Evolutionary conservation across 2,888 invertebrate genomes (phyloP).

Genomic region (Beris morrisii): DNA sequence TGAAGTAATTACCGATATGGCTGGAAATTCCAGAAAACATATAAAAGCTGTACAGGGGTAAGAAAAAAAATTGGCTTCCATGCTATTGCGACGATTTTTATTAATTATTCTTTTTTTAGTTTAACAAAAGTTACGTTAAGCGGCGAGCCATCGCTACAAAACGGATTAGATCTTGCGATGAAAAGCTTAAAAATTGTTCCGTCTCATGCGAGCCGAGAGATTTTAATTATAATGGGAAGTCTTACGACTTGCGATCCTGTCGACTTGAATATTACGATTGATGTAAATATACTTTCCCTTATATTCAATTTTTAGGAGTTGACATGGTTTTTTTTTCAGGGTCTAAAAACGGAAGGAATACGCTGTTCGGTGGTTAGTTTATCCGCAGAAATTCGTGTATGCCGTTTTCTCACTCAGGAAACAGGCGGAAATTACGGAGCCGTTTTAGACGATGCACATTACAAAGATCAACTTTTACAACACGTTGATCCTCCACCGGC

Average conservation of each 20-base stretch:
- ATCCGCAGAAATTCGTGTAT: conserved; percentile 92
- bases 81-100: background rate
- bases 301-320: background rate
- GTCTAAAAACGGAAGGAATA: conserved; percentile 77
- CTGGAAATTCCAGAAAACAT: conserved; percentile 83
- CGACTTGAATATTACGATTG: conserved; percentile 83
- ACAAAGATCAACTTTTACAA: conserved; percentile 64
- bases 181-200: conserved; percentile 86
- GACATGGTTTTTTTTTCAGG: conserved; percentile 55
- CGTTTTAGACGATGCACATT: conserved; percentile 81
- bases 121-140: conserved; percentile 68
- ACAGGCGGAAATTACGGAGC: conserved; percentile 88
- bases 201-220: conserved; percentile 91
- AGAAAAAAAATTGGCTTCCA: background rate
- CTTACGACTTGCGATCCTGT: conserved; percentile 96
- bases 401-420: conserved; percentile 79
- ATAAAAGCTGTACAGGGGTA: conserved; percentile 68
- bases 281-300: conserved; percentile 56
- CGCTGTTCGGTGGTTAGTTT: conserved; percentile 93
- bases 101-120: conserved; percentile 45
- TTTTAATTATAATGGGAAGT: conserved; percentile 89
- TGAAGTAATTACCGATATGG: conserved; percentile 87
- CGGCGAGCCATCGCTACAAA: conserved; percentile 96
- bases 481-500: conserved; percentile 74
- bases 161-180: conserved; percentile 86